Evolutionary conservation across 2,797 vertebrate species (phyloP), one percentile per base, ranked within the genome.

Genomic region (Pangasius sanitwongsei): DNA sequence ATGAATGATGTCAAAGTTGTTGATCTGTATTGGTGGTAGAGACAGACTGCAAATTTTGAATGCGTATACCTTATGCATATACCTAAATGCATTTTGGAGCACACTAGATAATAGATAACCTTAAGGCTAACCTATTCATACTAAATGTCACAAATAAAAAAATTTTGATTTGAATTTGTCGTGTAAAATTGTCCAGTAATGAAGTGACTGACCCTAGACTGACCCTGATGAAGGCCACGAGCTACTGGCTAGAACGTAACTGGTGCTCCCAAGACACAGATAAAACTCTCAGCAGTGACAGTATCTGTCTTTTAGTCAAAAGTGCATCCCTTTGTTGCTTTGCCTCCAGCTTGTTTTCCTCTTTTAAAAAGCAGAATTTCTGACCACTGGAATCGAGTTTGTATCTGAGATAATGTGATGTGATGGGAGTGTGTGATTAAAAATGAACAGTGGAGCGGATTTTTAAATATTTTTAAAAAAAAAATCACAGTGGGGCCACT

Each of bases 391-490:
- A 72, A 59, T 50, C n/a, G 1, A 81, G 23, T 82, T 55, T 6
- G n/a, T 37, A 78, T 72, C n/a, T 4, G 65, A 82, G 70, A 53
- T 75, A 69, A 50, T 77, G 31, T 15, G 34, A 61, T 53, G 6
- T 81, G 86, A 86, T 70, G 48, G 8, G 44, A 89, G 86, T 91
- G 63, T 69, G 87, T 86, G 86, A 90, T 90, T 87, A 87, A 90
- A 87, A 89, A 82, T 59, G 87, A 89, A 91, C 84, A 89, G 81
- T 34, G 31, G 50, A 86, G 74, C 72, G 78, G 77, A 89, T 87
- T 87, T 91, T 89, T 84, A 87, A 90, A 89, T 90, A 92, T n/a
- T n/a, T 91, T 89, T 67, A 91, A 89, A 82, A 89, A 89, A 90
- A 65, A 89, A 84, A 80, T 88, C 87, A 89, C 87, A 91, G 87